Evolutionary conservation across 2,888 invertebrate species (phyloP).

Genomic region (Drosophila quinaria): DNA sequence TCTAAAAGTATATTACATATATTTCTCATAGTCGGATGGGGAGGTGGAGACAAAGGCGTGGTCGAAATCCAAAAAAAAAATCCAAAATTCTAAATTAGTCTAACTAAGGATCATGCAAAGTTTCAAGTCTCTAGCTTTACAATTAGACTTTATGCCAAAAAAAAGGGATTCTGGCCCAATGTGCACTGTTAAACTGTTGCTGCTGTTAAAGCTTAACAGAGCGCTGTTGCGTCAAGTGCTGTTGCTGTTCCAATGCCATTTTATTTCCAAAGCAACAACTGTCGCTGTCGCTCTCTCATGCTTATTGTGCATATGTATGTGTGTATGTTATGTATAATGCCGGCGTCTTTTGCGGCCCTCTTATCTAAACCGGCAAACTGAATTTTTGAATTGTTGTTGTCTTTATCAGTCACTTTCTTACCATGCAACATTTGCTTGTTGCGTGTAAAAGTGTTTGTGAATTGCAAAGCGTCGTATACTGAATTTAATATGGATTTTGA

Average conservation of each 20-base stretch:
- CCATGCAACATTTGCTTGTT: constrained; percentile 19
- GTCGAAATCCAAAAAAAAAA: no score
- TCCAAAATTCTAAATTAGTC: no score
- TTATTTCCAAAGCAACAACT: constrained; percentile 6
- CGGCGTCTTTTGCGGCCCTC: constrained; percentile 50
- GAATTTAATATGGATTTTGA: constrained; percentile 9
- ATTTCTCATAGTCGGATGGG: no score
- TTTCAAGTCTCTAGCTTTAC: no score
- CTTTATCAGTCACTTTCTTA: constrained; percentile 31
- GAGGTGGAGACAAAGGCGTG: no score
- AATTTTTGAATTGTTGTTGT: constrained; percentile 22
- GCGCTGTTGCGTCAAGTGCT: constrained; percentile 34
- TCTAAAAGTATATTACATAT: no score
- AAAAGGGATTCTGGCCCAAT: no score
- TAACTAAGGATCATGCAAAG: no score
- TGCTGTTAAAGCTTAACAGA: constrained; percentile 43
- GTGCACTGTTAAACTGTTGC: constrained; percentile 45
- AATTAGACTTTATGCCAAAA: no score
- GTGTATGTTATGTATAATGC: constrained; percentile 27
- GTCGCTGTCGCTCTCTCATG: constrained; percentile 28
- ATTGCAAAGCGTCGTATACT: constrained; percentile 3
- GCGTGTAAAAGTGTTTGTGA: not conserved
- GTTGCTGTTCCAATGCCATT: constrained; percentile 39
- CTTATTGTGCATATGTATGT: not conserved
- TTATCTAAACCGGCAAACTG: constrained; percentile 77